A percentile compares a stretch with the other conserved stretches of the same genome.
phyloP scores from a whole-genome alignment of 1,140 invertebrate genomes.

The Brachionus paranguensis region DNA sequence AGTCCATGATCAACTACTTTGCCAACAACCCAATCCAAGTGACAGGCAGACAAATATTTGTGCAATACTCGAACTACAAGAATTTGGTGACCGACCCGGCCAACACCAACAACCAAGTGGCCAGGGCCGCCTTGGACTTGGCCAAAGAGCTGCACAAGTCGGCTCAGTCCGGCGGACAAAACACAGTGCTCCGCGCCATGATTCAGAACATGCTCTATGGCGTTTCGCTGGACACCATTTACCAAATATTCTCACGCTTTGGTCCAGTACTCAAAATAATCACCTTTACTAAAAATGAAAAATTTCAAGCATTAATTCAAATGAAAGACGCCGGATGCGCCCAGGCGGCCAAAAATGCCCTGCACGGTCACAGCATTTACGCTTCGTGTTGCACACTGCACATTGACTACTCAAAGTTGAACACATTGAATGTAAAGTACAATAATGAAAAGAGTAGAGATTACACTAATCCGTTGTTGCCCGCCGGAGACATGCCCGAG shows the following conservation, averaged over 20 bases:
- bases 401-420: conserved; percentile 93
- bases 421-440: conserved; percentile 94
- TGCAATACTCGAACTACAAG: conserved; percentile 92
- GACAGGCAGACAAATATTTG: conserved; percentile 81
- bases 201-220: conserved; percentile 20
- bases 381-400: conserved; percentile 90
- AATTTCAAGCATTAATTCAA: conserved; percentile 40
- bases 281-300: conserved; percentile 40
- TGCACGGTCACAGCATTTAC: conserved; percentile 93
- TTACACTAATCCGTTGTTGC: conserved; percentile 93
- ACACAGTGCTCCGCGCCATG: conserved; percentile 58
- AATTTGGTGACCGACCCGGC: conserved; percentile 56
- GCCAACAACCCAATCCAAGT: conserved; percentile 68
- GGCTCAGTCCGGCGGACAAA: conserved; percentile 74
- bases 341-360: conserved; percentile 58
- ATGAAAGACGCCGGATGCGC: conserved; percentile 32
- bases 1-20: conserved; percentile 85
- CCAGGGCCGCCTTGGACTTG: conserved; percentile 71
- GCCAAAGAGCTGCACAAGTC: conserved; percentile 43
- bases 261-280: conserved; percentile 40
- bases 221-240: conserved; percentile 13
- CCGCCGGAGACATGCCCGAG: conserved; percentile 69
- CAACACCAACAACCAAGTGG: conserved; percentile 59
- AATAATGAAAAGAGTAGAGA: conserved; percentile 99
- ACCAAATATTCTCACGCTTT: conserved; percentile 35